A percentile compares a stretch with the other conserved stretches of the same genome.
Evolutionary conservation across 2,113 vertebrate species (phyloP).

Genomic region (Prunella fulvescens): DNA sequence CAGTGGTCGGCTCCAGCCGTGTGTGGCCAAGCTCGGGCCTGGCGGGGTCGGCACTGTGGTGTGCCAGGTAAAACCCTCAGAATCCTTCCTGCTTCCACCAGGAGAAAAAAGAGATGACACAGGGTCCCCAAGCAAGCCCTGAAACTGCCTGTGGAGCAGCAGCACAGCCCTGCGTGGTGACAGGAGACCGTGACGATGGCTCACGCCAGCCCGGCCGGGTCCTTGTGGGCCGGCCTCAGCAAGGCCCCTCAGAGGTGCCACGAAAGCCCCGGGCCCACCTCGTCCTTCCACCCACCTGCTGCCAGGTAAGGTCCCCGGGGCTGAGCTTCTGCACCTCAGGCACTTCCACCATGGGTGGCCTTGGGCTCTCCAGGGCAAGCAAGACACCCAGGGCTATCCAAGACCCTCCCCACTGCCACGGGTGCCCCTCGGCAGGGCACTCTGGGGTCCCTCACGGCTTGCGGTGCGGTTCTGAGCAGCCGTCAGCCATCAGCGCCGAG

Average conservation of each 20-base stretch:
- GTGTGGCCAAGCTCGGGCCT: rapidly evolving
- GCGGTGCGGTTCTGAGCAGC: rapidly evolving
- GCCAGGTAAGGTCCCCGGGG: neutral
- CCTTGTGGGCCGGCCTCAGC: neutral
- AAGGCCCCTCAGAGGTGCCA: neutral
- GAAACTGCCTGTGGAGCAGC: rapidly evolving
- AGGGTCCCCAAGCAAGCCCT: neutral
- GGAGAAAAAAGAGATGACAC: no score
- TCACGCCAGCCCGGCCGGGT: rapidly evolving
- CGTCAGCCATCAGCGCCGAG: rapidly evolving
- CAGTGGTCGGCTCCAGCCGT: rapidly evolving
- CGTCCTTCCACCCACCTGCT: rapidly evolving
- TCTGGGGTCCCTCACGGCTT: rapidly evolving
- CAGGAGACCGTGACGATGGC: rapidly evolving
- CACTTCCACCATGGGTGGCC: rapidly evolving
- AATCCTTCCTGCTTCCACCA: neutral
- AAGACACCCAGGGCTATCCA: rapidly evolving
- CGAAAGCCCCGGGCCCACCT: rapidly evolving
- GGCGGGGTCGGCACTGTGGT: no score
- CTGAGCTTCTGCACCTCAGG: neutral
- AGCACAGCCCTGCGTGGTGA: rapidly evolving
- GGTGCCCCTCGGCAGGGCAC: rapidly evolving
- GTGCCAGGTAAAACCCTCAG: neutral
- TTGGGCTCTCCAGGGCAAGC: neutral
- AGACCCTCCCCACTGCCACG: rapidly evolving